phyloP scores from a whole-genome alignment of 2,888 invertebrate genomes.

The Vannuccia rotundouncinata region DNA sequence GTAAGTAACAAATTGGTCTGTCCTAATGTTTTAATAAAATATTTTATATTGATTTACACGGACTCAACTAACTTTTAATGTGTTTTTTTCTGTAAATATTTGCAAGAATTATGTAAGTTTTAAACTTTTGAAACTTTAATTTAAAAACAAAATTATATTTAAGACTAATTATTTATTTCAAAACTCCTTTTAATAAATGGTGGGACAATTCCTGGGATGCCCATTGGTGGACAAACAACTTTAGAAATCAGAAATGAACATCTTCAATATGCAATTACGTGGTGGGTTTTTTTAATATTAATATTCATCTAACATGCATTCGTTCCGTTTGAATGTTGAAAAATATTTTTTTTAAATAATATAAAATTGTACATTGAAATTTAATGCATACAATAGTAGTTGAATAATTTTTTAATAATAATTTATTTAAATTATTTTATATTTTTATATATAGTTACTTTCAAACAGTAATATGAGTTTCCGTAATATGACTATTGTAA shows the following conservation, averaged over 20 bases:
- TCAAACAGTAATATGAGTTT: background rate
- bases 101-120: background rate
- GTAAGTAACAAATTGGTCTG: background rate
- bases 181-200: too few species aligned
- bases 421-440: too few species aligned
- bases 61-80: too few species aligned
- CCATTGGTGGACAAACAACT: constrained; percentile 22
- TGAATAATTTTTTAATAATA: too few species aligned
- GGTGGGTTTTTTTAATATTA: background rate
- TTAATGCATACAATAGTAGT: too few species aligned
- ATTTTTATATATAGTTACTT: too few species aligned
- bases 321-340: background rate
- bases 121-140: background rate
- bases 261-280: constrained; percentile 14
- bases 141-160: too few species aligned
- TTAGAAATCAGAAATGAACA: constrained; percentile 25
- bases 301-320: background rate
- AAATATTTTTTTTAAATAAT: background rate
- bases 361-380: too few species aligned
- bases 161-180: too few species aligned
- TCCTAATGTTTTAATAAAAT: background rate
- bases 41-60: too few species aligned
- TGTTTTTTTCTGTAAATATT: background rate
- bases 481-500: background rate
- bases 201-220: background rate